Base-by-base conservation (phyloP, 2,888 invertebrate genomes). In the Drosophila sordidapex region DNA sequence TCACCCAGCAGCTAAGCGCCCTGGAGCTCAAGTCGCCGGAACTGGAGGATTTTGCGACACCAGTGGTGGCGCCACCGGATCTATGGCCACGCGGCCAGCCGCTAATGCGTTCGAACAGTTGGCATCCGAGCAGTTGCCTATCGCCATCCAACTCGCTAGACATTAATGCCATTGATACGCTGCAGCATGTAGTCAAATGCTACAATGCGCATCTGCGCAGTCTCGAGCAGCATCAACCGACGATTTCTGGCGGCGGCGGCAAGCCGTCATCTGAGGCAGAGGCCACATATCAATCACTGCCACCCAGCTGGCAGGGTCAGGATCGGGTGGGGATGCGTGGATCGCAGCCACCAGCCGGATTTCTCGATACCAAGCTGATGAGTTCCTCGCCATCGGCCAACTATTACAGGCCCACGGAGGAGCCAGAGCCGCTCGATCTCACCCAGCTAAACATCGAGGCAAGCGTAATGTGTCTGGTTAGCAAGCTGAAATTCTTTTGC, bases 401-500 rank as follows among this genome's bases (percentile, higher is more conserved):
- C 92, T 96, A 96, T 91, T 96, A 96, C 91, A 95, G 96, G 73
- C 96, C 96, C 0, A 96, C 96, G 0, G 96, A 96, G 87, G 97
- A 97, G 88, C 96, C 96, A 0, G 97, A 97, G 90, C 97, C 97
- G 0, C 96, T 97, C 95, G 97, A 97, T 92, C 94, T 98, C 70
- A 97, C 97, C 0, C 96, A 97, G 85, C 93, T 97, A 46, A 98
- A 98, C 91, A 96, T 97, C 61, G 97, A 97, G 93, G 97, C 97
- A 0, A 96, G 97, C 88, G 96, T 97, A 8, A 97, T 97, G 95
- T 97, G 97, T 92, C 94, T 97, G 74, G 96, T 96, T 31, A 96
- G 97, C 82, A 97, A 97, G 93, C 96, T 94, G 0, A 97, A 97
- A 90, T 96, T 96, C 91, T 93, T 97, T 6, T 96, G 96, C 90